Base-by-base conservation (phyloP, 2,888 invertebrate genomes). In the Agelastica alni region DNA sequence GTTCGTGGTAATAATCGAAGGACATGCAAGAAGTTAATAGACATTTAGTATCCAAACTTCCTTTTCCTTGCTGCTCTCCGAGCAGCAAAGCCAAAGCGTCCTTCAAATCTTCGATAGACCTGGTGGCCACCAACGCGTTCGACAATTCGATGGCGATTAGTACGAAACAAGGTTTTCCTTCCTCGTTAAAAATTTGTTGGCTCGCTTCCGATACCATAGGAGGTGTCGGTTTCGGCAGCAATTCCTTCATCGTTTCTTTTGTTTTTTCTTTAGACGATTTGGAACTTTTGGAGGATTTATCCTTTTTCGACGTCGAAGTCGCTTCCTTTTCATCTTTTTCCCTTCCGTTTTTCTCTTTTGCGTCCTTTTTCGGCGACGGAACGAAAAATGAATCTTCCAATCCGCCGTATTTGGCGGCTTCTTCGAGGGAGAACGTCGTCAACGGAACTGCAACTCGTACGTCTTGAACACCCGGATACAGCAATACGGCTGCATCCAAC, bases 401-500 rank as follows among this genome's bases (percentile, higher is more conserved):
- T 3, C 75, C 75, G 6, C 69, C 66, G 18, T 54, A 53, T 36
- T 63, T 58, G 5, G 63, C 47, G 12, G 75, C 70, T 65, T 77
- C 75, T 36, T 68, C 60, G 14, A 63, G 61, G 22, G 69, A 68
- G 58, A 63, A 75, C 1, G 74, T 74, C 22, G 60, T 65, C 12
- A 76, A 56, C n/a, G 70, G 73, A 48, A 70, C 64, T 3, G 69
- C 73, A 1, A 73, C 53, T 12, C 75, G 64, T 22, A 69, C 61
- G 57, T 59, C 70, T 9, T 64, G 68, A 18, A 75, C 72, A 49
- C 76, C 76, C 6, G 76, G 77, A 68, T 75, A 75, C 16, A 77
- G 53, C 17, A 77, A 59, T 14, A 68, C 56, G 3, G 72, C 68
- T 12, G 76, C 52, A 64, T 77, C 75, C 7, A 74, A 51, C 14